Conservation (phyloP, 2,888 invertebrate species). For the Copidosoma aretas region DNA sequence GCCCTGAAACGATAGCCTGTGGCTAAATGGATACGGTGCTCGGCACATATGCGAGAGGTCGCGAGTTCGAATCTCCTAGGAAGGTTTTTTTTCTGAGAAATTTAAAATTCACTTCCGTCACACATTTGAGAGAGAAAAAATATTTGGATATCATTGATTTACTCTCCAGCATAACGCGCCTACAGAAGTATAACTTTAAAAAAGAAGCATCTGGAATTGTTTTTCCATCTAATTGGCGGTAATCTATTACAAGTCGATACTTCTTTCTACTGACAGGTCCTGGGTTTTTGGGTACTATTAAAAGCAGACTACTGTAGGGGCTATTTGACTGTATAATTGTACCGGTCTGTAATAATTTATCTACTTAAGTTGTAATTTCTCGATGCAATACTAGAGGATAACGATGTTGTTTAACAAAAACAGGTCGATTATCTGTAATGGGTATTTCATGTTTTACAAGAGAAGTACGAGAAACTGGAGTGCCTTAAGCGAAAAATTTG, state of each 20-base stretch:
- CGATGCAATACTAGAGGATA: not conserved
- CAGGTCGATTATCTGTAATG: not conserved
- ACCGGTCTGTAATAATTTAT: not conserved
- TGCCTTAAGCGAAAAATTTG: no score
- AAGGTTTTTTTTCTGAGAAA: no score
- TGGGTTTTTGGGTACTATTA: not conserved
- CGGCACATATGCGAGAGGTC: no score
- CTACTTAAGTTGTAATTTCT: not conserved
- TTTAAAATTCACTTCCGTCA: no score
- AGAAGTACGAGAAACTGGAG: no score
- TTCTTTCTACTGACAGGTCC: not conserved
- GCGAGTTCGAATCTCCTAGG: no score
- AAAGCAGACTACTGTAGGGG: not conserved
- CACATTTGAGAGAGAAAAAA: no score
- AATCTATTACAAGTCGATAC: not conserved
- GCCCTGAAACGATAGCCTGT: no score
- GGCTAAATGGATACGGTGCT: no score
- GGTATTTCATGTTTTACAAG: not conserved
- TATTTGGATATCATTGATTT: no score
- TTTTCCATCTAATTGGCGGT: not conserved
- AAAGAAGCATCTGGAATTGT: not conserved
- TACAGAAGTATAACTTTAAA: no score
- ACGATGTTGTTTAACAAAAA: not conserved
- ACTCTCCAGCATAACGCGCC: no score
- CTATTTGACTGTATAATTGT: not conserved